Evolutionary conservation across 1,140 invertebrate species (phyloP).

Genomic region (Micrasema minimum): DNA sequence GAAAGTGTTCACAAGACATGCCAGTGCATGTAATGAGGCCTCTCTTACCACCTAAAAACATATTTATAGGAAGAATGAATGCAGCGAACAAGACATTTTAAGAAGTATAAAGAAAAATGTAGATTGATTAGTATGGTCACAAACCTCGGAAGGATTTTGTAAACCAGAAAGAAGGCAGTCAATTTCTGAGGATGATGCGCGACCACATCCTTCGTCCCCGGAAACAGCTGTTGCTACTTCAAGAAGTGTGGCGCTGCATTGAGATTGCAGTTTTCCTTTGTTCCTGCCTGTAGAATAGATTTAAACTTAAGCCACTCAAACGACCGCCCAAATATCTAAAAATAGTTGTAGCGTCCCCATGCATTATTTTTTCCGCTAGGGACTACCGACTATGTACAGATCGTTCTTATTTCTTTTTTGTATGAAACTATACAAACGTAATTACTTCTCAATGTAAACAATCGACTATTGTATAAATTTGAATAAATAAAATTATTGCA

Average conservation of each 20-base stretch:
- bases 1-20: conserved; percentile 73
- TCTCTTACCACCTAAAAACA: conserved; percentile 77
- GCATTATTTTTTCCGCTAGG: too few relatives aligned
- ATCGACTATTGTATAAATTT: too few relatives aligned
- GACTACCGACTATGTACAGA: too few relatives aligned
- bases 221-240: conserved; percentile 80
- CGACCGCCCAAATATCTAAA: too few relatives aligned
- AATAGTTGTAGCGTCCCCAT: too few relatives aligned
- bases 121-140: too few relatives aligned
- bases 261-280: conserved; percentile 76
- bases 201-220: conserved; percentile 71
- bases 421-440: too few relatives aligned
- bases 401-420: too few relatives aligned
- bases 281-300: conserved; percentile 66
- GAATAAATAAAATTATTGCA: too few relatives aligned
- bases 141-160: conserved; percentile 71
- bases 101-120: not conserved
- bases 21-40: conserved; percentile 79
- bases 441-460: too few relatives aligned
- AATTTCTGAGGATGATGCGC: conserved; percentile 74
- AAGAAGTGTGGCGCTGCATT: conserved; percentile 79
- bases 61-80: conserved; percentile 1
- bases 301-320: too few relatives aligned
- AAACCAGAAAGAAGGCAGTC: conserved; percentile 80
- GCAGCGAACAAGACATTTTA: not conserved